These are phyloP conservation scores for Apodemia hepburni DNA, from an alignment of 2,888 invertebrate species.

Conservation along the genomic window DNA sequence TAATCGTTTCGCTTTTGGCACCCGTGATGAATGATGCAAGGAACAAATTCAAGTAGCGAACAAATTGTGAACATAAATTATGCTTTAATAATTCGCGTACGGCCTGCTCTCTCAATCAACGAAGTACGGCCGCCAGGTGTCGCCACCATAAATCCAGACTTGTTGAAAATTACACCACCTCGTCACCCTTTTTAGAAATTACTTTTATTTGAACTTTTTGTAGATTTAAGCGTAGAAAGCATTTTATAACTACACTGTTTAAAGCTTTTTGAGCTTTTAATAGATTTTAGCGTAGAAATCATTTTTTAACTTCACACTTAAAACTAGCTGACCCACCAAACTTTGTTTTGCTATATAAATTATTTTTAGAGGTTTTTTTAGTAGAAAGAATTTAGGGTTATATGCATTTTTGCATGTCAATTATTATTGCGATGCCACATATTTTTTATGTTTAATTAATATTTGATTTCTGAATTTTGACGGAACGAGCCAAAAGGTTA, in stretches of 20 bases:
- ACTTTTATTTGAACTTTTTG: slow-evolving; percentile 21
- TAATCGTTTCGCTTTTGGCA: slow-evolving; percentile 53
- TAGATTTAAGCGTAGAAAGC: neutral
- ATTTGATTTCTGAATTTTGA: too few species aligned
- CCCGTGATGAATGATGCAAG: slow-evolving; percentile 72
- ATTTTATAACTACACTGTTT: neutral
- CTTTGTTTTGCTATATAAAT: too few species aligned
- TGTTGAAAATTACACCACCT: slow-evolving; percentile 55
- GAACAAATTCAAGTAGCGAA: slow-evolving; percentile 71
- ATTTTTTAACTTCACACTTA: too few species aligned
- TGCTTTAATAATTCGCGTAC: slow-evolving; percentile 74
- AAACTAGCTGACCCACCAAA: too few species aligned
- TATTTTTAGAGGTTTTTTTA: too few species aligned
- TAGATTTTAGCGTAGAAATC: too few species aligned
- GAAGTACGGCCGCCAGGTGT: slow-evolving; percentile 54
- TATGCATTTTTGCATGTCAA: too few species aligned
- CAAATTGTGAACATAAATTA: slow-evolving; percentile 78
- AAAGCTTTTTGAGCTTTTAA: too few species aligned
- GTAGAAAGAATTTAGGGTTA: too few species aligned
- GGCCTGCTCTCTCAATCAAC: slow-evolving; percentile 46
- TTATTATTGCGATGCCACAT: too few species aligned
- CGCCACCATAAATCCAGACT: slow-evolving; percentile 58
- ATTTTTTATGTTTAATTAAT: too few species aligned
- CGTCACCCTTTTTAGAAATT: slow-evolving; percentile 40
- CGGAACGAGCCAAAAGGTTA: too few species aligned